Conservation (phyloP, 2,113 vertebrate genomes). For the Callopanchax toddi region DNA sequence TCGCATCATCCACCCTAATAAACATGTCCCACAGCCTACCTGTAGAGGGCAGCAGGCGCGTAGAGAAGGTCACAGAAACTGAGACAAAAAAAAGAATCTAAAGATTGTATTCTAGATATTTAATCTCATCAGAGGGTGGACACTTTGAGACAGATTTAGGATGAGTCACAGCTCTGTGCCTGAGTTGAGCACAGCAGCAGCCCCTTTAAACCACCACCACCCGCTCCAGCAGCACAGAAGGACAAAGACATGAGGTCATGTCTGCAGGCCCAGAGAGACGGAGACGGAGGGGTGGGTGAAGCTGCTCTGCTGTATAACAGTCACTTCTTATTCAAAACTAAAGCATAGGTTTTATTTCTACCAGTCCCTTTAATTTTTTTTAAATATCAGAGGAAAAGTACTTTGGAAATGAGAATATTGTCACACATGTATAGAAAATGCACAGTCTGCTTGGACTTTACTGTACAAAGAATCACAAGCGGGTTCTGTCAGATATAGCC, state of each 20-base stretch:
- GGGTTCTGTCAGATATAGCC: slow-evolving; percentile 76
- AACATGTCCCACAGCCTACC: slow-evolving; percentile 37
- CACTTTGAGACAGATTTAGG: slow-evolving; percentile 24
- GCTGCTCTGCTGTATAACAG: slow-evolving; percentile 55
- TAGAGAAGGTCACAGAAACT: slow-evolving; percentile 19
- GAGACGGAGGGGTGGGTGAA: slow-evolving; percentile 24
- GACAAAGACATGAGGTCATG: slow-evolving; percentile 78
- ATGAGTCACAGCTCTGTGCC: slow-evolving; percentile 31
- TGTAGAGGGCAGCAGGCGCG: slow-evolving; percentile 58
- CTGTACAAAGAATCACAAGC: slow-evolving; percentile 73
- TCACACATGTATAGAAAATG: slow-evolving; percentile 76
- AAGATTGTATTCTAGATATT: slow-evolving; percentile 63
- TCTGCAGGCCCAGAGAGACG: slow-evolving; percentile 66
- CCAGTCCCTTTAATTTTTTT: slow-evolving; percentile 39
- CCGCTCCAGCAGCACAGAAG: slow-evolving; percentile 58
- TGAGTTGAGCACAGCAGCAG: slow-evolving; percentile 25
- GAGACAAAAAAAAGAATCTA: slow-evolving; percentile 39
- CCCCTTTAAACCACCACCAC: slow-evolving; percentile 25
- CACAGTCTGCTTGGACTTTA: slow-evolving; percentile 79
- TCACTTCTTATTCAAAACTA: slow-evolving; percentile 54
- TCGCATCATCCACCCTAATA: slow-evolving; percentile 36
- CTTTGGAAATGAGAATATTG: slow-evolving; percentile 61
- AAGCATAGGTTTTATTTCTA: slow-evolving; percentile 31
- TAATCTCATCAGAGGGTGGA: slow-evolving; percentile 47
- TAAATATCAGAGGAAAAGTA: slow-evolving; percentile 63